Conservation (phyloP, 2,113 vertebrate genomes). For the Caranx ignobilis region DNA sequence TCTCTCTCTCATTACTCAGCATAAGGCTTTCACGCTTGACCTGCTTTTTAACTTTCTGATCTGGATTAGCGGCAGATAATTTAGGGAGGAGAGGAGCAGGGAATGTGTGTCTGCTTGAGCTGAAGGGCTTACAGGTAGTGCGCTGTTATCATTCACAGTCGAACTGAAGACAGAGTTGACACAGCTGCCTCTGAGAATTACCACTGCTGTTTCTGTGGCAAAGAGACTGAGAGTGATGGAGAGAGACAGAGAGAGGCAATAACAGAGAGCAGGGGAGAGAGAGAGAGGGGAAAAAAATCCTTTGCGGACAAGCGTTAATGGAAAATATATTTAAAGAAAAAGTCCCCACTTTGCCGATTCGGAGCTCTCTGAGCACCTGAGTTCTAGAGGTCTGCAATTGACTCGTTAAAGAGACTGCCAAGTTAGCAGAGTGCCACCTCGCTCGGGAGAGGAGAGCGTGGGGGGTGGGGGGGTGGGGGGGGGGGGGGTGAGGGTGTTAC, state of each 20-base stretch:
- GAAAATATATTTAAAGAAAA: slow-evolving; percentile 50
- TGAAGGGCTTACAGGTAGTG: slow-evolving; percentile 71
- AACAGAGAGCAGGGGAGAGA: slow-evolving; percentile 21
- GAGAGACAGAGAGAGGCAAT: slow-evolving; percentile 23
- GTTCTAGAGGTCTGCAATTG: slow-evolving; percentile 67
- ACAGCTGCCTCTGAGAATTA: slow-evolving; percentile 66
- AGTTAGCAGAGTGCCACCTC: slow-evolving; percentile 83
- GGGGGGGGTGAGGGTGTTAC: slow-evolving; percentile 48
- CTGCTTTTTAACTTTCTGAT: slow-evolving; percentile 81
- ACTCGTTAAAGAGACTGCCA: slow-evolving; percentile 80
- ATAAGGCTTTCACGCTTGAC: slow-evolving; percentile 80
- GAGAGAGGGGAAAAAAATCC: slow-evolving; percentile 9
- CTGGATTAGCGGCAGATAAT: slow-evolving; percentile 77
- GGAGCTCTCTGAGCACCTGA: slow-evolving; percentile 46
- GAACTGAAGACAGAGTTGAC: slow-evolving; percentile 69
- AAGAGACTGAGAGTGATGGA: slow-evolving; percentile 28
- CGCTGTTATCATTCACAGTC: slow-evolving; percentile 72
- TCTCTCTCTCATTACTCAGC: slow-evolving; percentile 75
- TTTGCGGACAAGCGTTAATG: slow-evolving; percentile 20
- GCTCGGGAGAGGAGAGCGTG: slow-evolving; percentile 49
- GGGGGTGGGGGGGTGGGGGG: slow-evolving; percentile 41
- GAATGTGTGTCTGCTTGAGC: slow-evolving; percentile 57
- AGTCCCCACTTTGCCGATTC: slow-evolving; percentile 36
- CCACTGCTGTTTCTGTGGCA: slow-evolving; percentile 44
- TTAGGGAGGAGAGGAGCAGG: slow-evolving; percentile 64